Evolutionary conservation across 2,797 vertebrate genomes (phyloP), one percentile per base, ranked within the genome.

Genomic region (Dipus sagitta): DNA sequence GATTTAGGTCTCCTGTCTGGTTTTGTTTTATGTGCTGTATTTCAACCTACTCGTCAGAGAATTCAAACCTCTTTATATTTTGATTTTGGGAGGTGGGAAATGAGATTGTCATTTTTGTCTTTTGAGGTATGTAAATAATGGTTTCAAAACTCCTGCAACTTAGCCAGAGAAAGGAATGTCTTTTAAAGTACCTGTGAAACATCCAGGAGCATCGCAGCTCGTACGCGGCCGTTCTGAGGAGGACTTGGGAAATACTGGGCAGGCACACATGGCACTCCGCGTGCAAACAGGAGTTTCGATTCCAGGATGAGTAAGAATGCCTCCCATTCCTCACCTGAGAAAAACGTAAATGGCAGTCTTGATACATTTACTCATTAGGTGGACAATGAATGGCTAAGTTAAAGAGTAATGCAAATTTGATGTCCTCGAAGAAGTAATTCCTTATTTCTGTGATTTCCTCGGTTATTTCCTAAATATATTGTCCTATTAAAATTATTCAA

Each of bases 401-500:
- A 54, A 87, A 75, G 88, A 64, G 52, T 42, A 82, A 75, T 32
- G 23, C 38, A 74, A 92, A 90, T 92, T 6, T 62, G 68, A 79
- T 82, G 68, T 74, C 14, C 34, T 75, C 77, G 14, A 10, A 93
- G 58, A 93, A 96, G 90, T 0, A 75, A 67, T 87, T 88, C 23
- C 77, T 84, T 15, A 18, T 84, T 62, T 72, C 24, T 88, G 95
- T 74, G 2, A 11, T 76, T 78, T 95, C 54, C 93, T 18, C 64
- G 83, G 0, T 86, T 90, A 52, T 78, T 93, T 94, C 54, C 64
- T 83, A 95, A 88, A 60, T 62, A 28, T 68, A 24, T 17, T 32
- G 32, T 93, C 87, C 91, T 80, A 23, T 70, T 83, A 60, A 3
- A 17, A 67, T 83, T 71, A n/a, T 67, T 86, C 76, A 71, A n/a